Conservation (phyloP, 2,888 invertebrate genomes). For the Sphaerophoria taeniata region DNA sequence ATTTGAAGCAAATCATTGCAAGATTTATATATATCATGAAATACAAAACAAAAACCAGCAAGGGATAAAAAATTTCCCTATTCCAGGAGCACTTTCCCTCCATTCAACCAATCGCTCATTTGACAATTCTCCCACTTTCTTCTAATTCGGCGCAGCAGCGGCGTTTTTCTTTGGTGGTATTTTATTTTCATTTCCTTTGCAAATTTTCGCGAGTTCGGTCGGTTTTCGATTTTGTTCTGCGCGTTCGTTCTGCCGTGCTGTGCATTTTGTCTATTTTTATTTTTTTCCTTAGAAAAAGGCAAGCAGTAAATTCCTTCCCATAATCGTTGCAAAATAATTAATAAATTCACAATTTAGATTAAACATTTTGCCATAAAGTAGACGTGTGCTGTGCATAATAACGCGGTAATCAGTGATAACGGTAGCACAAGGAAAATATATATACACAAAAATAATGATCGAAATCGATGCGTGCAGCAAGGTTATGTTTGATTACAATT, state of each 20-base stretch:
- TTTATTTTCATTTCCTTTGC: constrained; percentile 54
- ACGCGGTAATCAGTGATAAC: constrained; percentile 50
- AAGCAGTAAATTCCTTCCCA: constrained; percentile 1
- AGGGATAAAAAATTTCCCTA: no score
- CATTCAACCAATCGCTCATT: no score
- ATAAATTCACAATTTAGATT: constrained; percentile 27
- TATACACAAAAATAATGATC: constrained; percentile 38
- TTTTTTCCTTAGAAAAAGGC: constrained; percentile 23
- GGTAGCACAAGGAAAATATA: constrained; percentile 27
- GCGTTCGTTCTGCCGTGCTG: constrained; percentile 5
- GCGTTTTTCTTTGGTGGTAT: constrained; percentile 18
- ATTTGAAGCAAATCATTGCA: no score
- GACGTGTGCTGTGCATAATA: constrained; percentile 2
- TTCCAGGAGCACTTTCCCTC: no score
- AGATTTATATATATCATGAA: no score
- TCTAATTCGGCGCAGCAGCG: no score
- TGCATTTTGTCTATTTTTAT: constrained; percentile 54
- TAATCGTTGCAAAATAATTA: constrained; percentile 21
- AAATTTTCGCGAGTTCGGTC: constrained; percentile 53
- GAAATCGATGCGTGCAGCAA: constrained; percentile 69
- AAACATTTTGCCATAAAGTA: constrained; percentile 15
- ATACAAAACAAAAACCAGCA: no score
- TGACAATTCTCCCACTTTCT: no score
- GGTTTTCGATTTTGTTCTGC: constrained; percentile 32
- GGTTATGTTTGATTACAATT: constrained; percentile 73